These are phyloP conservation scores for Magallana nippona DNA, from an alignment of 2,888 invertebrate genomes.

Conservation along the genomic window DNA sequence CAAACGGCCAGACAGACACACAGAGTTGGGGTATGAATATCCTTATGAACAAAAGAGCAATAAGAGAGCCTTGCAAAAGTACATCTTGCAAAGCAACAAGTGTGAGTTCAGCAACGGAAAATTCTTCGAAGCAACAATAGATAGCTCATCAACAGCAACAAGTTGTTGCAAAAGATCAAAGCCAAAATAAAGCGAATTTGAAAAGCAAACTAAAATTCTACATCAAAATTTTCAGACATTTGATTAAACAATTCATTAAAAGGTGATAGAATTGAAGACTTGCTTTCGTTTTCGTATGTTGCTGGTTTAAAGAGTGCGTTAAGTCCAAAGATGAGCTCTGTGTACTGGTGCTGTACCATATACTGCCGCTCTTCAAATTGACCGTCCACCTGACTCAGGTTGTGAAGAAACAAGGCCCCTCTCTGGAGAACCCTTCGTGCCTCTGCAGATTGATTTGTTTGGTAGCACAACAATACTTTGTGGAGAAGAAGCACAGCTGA, in stretches of 20 bases:
- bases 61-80: no score
- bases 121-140: no score
- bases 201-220: neutral
- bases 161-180: no score
- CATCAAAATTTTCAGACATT: neutral
- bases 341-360: conserved; percentile 62
- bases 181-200: no score
- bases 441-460: conserved; percentile 34
- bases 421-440: conserved; percentile 52
- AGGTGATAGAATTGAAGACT: conserved; percentile 40
- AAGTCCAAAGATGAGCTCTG: conserved; percentile 59
- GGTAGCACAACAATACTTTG: conserved; percentile 46
- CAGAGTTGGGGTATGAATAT: no score
- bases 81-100: neutral
- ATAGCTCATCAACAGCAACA: no score
- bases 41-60: no score
- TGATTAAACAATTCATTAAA: no score
- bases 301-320: conserved; percentile 54
- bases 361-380: conserved; percentile 56
- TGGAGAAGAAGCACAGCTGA: conserved; percentile 53
- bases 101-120: no score
- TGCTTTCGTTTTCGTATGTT: conserved; percentile 58
- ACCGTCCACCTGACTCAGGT: conserved; percentile 58
- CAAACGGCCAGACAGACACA: no score
- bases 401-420: conserved; percentile 60